A percentile compares a stretch with the other conserved stretches of the same genome.
phyloP scores from a whole-genome alignment of 1,140 invertebrate genomes.

The Thrips palmi region DNA sequence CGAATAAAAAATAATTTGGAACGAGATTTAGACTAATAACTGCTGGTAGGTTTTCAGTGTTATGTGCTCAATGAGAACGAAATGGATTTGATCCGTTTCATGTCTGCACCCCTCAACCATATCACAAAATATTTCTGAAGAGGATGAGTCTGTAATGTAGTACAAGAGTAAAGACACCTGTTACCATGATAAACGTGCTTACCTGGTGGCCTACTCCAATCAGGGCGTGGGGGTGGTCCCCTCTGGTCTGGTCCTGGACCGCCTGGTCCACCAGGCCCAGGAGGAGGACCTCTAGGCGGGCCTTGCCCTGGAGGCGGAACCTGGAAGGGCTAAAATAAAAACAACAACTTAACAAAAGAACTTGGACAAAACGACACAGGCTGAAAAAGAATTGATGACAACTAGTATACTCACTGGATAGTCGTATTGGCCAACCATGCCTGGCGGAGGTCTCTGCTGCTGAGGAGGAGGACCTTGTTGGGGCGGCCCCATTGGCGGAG shows the following conservation, averaged over 20 bases:
- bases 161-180: too few species aligned
- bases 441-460: slow-evolving; percentile 37
- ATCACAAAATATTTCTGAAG: too few species aligned
- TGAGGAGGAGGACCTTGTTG: slow-evolving; percentile 34
- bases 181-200: too few species aligned
- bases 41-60: too few species aligned
- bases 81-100: too few species aligned
- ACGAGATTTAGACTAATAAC: too few species aligned
- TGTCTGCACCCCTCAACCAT: too few species aligned
- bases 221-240: slow-evolving; percentile 40
- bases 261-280: slow-evolving; percentile 29
- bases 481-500: slow-evolving; percentile 23
- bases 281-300: slow-evolving; percentile 41
- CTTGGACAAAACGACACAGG: not conserved
- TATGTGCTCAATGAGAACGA: too few species aligned
- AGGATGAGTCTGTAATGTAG: slow-evolving; percentile 12
- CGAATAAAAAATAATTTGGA: too few species aligned
- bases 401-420: not conserved
- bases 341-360: slow-evolving; percentile 5
- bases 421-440: slow-evolving; percentile 34
- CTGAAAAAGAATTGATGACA: not conserved
- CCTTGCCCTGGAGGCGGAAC: slow-evolving; percentile 37
- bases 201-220: slow-evolving; percentile 57
- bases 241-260: slow-evolving; percentile 32
- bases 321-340: slow-evolving; percentile 28